Base-by-base conservation (phyloP, 2,113 vertebrate species). In the Crotalus horridus region DNA sequence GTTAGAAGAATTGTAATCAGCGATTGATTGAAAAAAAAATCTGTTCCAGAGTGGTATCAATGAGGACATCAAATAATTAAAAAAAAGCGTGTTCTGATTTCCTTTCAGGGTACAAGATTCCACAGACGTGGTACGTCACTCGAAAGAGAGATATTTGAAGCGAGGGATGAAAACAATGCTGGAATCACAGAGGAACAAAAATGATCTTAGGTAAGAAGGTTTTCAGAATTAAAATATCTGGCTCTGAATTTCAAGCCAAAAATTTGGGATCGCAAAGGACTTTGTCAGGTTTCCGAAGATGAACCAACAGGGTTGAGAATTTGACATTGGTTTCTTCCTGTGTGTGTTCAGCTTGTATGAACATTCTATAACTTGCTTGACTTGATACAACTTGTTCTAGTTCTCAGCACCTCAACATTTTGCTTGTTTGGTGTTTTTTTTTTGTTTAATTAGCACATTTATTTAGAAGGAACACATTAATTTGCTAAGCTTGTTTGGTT, bases 1-100 rank as follows among this genome's bases (percentile, higher is more conserved):
- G 96, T 91, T 92, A 89, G 91, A 96, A 94, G 96, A 95, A 96
- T 96, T 94, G 56, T 81, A 94, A 93, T 94, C 96, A 95, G 94
- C 0, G 53, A 55, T 94, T 96, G 95, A 96, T 92, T 95, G 95
- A 3, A 29, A 29, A 64, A 96, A 87, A 95, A 94, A 59, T 94
- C 88, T 88, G 88, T 55, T 92, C 39, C 43, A 92, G 91, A 96
- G 92, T 93, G 85, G 23, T 94, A 12, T 89, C 87, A 74, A 89
- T 89, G 92, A 87, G 51, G 92, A 90, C 92, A 95, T 94, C 93
- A 95, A 96, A 95, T 17, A 23, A 21, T 33, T 12, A 6, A 1
- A 69, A 91, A 6, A 88, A 96, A 95, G 24, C 24, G 95, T 54
- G 12, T 26, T 86, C 88, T 94, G 21, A 26, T 96, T 90, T 94